Percentiles rank a stretch among this genome's conserved stretches.
These are phyloP conservation scores for Drosophila rufa DNA, from an alignment of 1,140 invertebrate species.

Conservation along the genomic window DNA sequence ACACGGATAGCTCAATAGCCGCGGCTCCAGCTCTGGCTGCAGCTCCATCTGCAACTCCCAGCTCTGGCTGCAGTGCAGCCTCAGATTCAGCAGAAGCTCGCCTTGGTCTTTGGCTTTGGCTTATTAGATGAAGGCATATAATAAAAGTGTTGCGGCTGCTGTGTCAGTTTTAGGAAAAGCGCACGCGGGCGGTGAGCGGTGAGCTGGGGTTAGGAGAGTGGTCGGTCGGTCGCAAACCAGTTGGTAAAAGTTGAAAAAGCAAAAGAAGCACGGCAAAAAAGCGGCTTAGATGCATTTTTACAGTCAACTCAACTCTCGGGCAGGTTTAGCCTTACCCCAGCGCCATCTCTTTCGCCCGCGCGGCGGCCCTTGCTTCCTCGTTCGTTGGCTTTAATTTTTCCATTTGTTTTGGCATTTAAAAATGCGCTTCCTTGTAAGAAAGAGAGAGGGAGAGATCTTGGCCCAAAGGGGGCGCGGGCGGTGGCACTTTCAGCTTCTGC, in stretches of 20 bases:
- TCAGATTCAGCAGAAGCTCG: conserved; percentile 43
- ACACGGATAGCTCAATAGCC: conserved; percentile 80
- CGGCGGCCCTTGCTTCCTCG: conserved; percentile 46
- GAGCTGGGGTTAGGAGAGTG: conserved; percentile 46
- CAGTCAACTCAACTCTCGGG: conserved; percentile 49
- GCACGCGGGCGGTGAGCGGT: conserved; percentile 3
- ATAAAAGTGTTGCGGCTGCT: conserved; percentile 80
- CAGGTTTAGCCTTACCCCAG: conserved; percentile 21
- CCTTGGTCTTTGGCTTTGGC: conserved; percentile 60
- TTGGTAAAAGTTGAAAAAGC: conserved; percentile 77
- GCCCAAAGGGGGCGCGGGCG: background rate
- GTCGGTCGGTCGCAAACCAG: conserved; percentile 59
- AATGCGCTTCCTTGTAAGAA: conserved; percentile 75
- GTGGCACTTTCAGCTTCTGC: conserved; percentile 50
- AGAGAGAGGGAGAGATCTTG: background rate
- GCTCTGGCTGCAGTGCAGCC: conserved; percentile 19
- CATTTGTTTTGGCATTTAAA: conserved; percentile 84
- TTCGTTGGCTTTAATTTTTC: conserved; percentile 83
- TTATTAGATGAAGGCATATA: conserved; percentile 83
- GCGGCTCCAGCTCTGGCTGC: background rate
- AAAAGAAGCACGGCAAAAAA: conserved; percentile 48
- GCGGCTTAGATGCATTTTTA: conserved; percentile 80
- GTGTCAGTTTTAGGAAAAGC: conserved; percentile 32
- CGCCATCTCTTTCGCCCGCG: conserved; percentile 15
- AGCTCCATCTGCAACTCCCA: conserved; percentile 1